Conservation (phyloP, 2,113 vertebrate species). For the Mionectes macconnelli region DNA sequence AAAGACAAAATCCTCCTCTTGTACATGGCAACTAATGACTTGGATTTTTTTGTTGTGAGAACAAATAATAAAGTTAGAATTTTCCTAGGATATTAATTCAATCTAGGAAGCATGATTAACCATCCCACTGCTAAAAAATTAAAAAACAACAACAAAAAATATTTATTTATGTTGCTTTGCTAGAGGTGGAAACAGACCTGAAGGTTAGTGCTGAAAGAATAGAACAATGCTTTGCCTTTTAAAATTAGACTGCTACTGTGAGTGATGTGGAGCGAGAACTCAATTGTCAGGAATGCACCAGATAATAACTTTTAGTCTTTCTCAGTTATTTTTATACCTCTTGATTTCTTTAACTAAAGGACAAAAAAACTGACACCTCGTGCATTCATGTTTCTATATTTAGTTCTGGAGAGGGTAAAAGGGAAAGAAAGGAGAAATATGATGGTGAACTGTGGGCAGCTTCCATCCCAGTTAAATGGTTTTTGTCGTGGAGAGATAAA, state of each 20-base stretch:
- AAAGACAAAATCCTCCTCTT: background rate
- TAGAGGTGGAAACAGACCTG: background rate
- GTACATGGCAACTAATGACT: background rate
- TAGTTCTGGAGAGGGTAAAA: background rate
- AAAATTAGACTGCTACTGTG: background rate
- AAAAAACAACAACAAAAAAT: rapidly evolving
- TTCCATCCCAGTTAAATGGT: background rate
- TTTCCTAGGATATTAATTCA: background rate
- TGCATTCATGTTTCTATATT: background rate
- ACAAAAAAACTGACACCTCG: background rate
- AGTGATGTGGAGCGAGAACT: background rate
- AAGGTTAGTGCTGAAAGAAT: background rate
- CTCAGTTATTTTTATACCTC: background rate
- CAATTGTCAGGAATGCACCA: background rate
- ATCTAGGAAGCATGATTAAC: background rate
- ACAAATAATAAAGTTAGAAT: background rate
- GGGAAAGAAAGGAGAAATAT: no score
- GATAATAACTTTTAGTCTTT: background rate
- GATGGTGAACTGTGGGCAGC: background rate
- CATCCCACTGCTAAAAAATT: background rate
- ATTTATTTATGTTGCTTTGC: background rate
- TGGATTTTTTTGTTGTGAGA: background rate
- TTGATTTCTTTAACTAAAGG: background rate
- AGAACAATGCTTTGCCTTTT: background rate
- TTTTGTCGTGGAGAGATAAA: rapidly evolving